Base-by-base conservation (phyloP, 2,888 invertebrate species). In the Serrognathus titanus region DNA sequence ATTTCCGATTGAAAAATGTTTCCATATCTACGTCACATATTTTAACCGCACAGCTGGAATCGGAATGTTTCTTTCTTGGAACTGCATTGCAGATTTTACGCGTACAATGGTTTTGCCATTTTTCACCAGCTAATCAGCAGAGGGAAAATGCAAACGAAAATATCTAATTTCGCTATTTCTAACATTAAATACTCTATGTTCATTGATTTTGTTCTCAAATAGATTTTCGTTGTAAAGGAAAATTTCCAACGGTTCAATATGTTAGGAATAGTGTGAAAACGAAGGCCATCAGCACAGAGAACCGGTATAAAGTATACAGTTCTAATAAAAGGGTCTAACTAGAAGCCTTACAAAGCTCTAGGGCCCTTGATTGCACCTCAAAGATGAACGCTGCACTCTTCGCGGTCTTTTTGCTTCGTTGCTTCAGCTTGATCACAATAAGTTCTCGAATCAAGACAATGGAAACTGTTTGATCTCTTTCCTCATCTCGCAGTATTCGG, bases 21-120 rank as follows among this genome's bases (percentile, higher is more conserved):
- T 66, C 66, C 67, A 66, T 69, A 69, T 68, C 67, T 62, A 60
- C 60, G 55, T 66, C 66, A 69, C 66, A 66, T 66, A 66, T 67
- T 66, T 63, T 57, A 50, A 54, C 61, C 57, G 61, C 60, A 62
- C 51, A 40, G 50, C 49, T 57, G 55, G 54, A 60, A 61, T 53
- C 57, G 52, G 48, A 54, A 53, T 57, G 58, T 43, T 61, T 55
- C 57, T 57, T 58, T 47, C 51, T 39, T 52, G 49, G 16, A 47
- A 41, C 55, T 48, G 60, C 60, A 58, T 39, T 61, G 60, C 60
- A 55, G 56, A 45, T 57, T 31, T 48, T 54, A 47, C 45, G 50
- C 11, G 39, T 13, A 40, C 40, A 8, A 40, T 13, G 13, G 7
- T 12, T 11, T 40, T 4, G 11, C 8, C 5, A 40, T 13, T 12